These are phyloP conservation scores for Drosophila birchii DNA, from an alignment of 2,888 invertebrate species.

Conservation along the genomic window DNA sequence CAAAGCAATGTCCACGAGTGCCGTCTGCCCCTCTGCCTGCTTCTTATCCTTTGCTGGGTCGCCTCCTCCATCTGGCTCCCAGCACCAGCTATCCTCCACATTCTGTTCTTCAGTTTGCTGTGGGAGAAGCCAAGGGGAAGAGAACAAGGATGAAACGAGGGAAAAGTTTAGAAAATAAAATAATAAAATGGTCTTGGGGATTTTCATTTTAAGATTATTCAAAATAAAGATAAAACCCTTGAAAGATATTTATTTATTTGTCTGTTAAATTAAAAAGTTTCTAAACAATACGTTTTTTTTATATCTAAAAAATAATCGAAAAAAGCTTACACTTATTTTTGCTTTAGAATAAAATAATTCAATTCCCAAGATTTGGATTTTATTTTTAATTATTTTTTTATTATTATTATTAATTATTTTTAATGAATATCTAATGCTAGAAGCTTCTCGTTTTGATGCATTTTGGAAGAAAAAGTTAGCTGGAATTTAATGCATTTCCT, in stretches of 20 bases:
- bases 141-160: neutral
- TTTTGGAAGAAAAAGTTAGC: too few relatives aligned
- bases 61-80: slow-evolving; percentile 83
- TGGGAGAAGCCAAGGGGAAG: too few relatives aligned
- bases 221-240: too few relatives aligned
- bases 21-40: neutral
- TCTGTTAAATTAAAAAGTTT: too few relatives aligned
- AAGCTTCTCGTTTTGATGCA: too few relatives aligned
- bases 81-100: slow-evolving; percentile 85
- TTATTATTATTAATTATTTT: too few relatives aligned
- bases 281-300: too few relatives aligned
- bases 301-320: neutral
- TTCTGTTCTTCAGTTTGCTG: slow-evolving; percentile 57
- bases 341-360: too few relatives aligned
- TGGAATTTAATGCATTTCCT: neutral
- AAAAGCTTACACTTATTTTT: neutral
- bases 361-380: too few relatives aligned
- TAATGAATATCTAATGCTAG: too few relatives aligned
- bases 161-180: neutral
- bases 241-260: neutral
- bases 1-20: slow-evolving; percentile 59
- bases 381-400: too few relatives aligned
- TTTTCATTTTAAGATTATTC: neutral
- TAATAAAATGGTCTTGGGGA: neutral
- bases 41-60: slow-evolving; percentile 47